Conservation (phyloP, 2,113 vertebrate species). For the cattle (Bos taurus) region DNA sequence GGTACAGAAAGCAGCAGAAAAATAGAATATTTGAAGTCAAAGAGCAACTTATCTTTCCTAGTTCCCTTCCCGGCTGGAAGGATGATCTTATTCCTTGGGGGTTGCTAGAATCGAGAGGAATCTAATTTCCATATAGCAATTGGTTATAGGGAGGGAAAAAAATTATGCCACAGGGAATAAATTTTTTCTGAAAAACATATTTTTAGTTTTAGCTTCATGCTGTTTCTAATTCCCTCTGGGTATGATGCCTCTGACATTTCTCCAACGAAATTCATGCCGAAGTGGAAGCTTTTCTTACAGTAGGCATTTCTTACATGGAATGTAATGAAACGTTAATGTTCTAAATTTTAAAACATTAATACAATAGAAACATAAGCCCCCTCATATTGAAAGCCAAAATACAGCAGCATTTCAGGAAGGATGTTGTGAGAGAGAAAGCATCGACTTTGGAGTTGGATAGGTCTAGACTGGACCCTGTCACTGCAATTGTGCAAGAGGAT, state of each 20-base stretch:
- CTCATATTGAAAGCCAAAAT: neutral
- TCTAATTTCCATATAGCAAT: neutral
- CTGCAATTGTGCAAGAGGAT: neutral
- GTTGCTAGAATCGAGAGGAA: neutral
- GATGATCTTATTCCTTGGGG: neutral
- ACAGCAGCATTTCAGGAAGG: neutral
- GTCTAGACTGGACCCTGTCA: neutral
- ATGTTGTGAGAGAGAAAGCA: neutral
- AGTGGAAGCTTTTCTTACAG: neutral
- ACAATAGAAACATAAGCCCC: neutral
- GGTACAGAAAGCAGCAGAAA: neutral
- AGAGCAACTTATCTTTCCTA: neutral
- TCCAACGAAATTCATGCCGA: neutral
- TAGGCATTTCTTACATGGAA: neutral
- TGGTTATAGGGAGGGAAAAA: neutral
- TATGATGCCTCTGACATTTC: neutral
- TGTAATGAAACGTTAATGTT: neutral
- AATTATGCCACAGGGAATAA: neutral
- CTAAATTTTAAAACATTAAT: neutral
- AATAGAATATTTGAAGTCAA: neutral
- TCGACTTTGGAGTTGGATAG: neutral
- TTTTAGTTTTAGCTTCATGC: constrained; percentile 3
- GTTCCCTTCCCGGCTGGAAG: neutral
- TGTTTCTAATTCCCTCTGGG: constrained; percentile 1
- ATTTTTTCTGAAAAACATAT: constrained; percentile 20